phyloP scores from a whole-genome alignment of 1,140 invertebrate species.

The Hestina assimilis region DNA sequence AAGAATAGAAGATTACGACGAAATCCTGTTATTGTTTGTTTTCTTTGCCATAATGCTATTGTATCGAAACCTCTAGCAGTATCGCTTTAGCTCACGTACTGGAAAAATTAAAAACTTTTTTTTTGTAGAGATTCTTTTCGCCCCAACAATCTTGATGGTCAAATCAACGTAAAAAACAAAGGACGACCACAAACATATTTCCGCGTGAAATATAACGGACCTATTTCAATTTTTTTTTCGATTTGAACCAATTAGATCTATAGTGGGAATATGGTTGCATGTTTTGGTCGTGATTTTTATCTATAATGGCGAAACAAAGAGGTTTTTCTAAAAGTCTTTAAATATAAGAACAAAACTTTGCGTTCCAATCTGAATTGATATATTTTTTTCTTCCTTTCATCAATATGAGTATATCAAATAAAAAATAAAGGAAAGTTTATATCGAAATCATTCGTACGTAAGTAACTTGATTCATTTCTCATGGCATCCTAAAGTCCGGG shows the following conservation, averaged over 20 bases:
- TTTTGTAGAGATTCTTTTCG: not conserved
- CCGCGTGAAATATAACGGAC: constrained; percentile 35
- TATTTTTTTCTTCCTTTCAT: not conserved
- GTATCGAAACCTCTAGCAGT: constrained; percentile 28
- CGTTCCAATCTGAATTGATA: not conserved
- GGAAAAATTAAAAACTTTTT: constrained; percentile 18
- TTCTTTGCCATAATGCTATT: constrained; percentile 67
- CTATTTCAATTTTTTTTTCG: constrained; percentile 27
- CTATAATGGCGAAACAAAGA: constrained; percentile 6
- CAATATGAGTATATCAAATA: not conserved
- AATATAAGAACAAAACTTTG: too few relatives aligned
- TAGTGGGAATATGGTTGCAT: constrained; percentile 33
- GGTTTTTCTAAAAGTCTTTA: too few relatives aligned
- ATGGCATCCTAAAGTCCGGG: constrained; percentile 20
- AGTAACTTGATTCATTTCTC: constrained; percentile 50
- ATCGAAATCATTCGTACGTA: constrained; percentile 22
- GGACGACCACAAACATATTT: constrained; percentile 28
- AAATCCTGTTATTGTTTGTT: constrained; percentile 76
- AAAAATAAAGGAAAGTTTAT: constrained; percentile 6
- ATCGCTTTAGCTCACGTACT: constrained; percentile 39
- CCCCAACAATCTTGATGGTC: not conserved
- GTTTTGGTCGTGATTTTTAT: constrained; percentile 31
- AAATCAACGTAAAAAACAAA: constrained; percentile 13
- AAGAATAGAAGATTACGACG: constrained; percentile 66
- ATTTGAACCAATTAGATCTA: constrained; percentile 25